These are phyloP conservation scores for Trichogramma evanescens DNA, from an alignment of 2,888 invertebrate genomes.

Conservation along the genomic window DNA sequence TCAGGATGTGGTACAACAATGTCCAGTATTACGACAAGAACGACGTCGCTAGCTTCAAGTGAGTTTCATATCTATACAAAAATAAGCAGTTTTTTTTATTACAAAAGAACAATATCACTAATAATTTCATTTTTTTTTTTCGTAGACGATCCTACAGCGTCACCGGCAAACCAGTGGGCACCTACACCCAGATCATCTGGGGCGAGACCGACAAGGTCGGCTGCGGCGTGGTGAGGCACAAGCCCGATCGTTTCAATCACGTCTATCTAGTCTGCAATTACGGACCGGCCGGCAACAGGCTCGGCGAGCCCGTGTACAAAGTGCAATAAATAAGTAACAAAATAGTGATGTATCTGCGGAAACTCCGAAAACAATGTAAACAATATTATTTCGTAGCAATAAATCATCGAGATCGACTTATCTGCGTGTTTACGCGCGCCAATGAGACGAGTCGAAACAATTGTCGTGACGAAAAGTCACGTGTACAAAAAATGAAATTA, in stretches of 20 bases:
- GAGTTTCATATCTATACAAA: conserved; percentile 2
- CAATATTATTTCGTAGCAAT: too few relatives aligned
- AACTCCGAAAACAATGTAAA: too few relatives aligned
- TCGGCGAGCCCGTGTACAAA: conserved; percentile 33
- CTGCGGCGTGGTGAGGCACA: conserved; percentile 47
- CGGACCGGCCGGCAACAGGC: conserved; percentile 41
- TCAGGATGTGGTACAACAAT: conserved; percentile 43
- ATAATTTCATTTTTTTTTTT: too few relatives aligned
- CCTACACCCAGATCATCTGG: conserved; percentile 48
- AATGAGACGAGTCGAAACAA: too few relatives aligned
- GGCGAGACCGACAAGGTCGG: conserved; percentile 47
- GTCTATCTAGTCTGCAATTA: conserved; percentile 42
- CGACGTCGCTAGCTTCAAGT: conserved; percentile 6
- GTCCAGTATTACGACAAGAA: conserved; percentile 32
- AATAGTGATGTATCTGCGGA: too few relatives aligned
- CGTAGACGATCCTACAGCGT: not conserved
- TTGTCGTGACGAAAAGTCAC: too few relatives aligned
- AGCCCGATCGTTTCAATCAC: conserved; percentile 23
- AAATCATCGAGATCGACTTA: too few relatives aligned
- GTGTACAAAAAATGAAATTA: too few relatives aligned
- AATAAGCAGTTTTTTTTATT: not conserved
- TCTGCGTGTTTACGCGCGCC: too few relatives aligned
- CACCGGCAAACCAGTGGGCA: conserved; percentile 27
- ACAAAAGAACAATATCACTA: not conserved
- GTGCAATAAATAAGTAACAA: not conserved